A percentile compares a stretch with the other conserved stretches of the same genome.
Conservation (phyloP, 1,140 invertebrate species). For the Thereuonema tuberculata region DNA sequence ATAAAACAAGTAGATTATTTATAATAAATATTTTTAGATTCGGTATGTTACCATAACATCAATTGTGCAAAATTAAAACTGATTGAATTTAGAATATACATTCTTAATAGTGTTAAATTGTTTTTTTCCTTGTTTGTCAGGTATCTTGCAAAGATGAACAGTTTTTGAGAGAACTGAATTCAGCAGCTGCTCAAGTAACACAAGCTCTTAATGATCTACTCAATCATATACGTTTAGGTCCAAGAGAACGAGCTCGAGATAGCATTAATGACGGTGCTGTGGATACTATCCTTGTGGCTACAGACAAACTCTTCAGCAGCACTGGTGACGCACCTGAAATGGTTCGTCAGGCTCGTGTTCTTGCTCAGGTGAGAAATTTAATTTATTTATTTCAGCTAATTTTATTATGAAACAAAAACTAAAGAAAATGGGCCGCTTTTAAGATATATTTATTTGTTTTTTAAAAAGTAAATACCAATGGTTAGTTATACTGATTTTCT, state of each 20-base stretch:
- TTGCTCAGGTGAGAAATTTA: constrained; percentile 45
- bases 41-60: no score
- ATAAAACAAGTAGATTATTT: no score
- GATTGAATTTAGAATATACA: no score
- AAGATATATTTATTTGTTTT: not conserved
- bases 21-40: no score
- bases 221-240: constrained; percentile 56
- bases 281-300: constrained; percentile 77
- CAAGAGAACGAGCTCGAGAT: constrained; percentile 38
- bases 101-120: no score
- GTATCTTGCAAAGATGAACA: constrained; percentile 44
- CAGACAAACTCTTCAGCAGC: constrained; percentile 72
- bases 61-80: no score
- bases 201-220: constrained; percentile 78
- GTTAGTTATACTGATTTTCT: not conserved
- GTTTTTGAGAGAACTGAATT: constrained; percentile 57
- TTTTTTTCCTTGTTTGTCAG: no score
- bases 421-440: no score
- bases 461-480: not conserved
- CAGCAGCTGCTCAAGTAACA: constrained; percentile 77
- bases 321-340: constrained; percentile 78
- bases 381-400: no score
- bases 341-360: constrained; percentile 81
- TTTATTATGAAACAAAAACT: not conserved
- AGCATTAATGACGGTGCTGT: constrained; percentile 61